These are phyloP conservation scores for Cerceris ruficornis DNA, from an alignment of 2,888 invertebrate genomes.

Conservation along the genomic window DNA sequence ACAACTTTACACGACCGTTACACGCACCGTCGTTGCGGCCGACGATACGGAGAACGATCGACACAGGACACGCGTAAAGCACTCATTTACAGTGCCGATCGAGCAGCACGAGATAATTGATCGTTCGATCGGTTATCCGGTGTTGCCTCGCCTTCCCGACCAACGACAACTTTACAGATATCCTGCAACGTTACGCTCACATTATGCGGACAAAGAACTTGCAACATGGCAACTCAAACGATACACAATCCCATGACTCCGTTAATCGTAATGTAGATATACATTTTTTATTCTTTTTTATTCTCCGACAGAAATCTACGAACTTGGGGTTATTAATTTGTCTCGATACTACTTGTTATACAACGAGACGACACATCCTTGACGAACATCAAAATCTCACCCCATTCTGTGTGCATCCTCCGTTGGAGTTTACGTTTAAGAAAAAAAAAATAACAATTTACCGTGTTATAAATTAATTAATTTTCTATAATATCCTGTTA, in stretches of 20 bases:
- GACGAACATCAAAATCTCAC: not conserved
- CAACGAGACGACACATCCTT: not conserved
- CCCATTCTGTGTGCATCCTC: not conserved
- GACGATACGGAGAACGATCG: not conserved
- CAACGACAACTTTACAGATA: not conserved
- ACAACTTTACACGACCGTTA: constrained; percentile 18
- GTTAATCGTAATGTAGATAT: constrained; percentile 19
- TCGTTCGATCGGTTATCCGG: not conserved
- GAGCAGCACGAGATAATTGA: not conserved
- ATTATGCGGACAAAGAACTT: not conserved
- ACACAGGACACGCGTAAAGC: constrained; percentile 2
- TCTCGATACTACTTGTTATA: not conserved
- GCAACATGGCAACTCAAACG: constrained; percentile 4
- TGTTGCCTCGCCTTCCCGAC: not conserved
- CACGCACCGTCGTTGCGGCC: constrained; percentile 8
- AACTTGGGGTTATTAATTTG: not conserved
- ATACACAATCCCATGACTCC: not conserved
- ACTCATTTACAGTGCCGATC: not conserved
- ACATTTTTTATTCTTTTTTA: constrained; percentile 3
- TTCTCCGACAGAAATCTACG: not conserved
- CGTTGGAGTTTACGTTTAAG: constrained; percentile 11
- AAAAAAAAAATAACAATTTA: constrained; percentile 20
- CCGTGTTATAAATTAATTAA: constrained; percentile 31
- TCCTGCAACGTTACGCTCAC: not conserved
- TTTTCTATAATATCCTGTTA: constrained; percentile 13